Percentiles rank a stretch among this genome's conserved stretches.
phyloP scores from a whole-genome alignment of 2,113 vertebrate species.

The Tetrao urogallus region DNA sequence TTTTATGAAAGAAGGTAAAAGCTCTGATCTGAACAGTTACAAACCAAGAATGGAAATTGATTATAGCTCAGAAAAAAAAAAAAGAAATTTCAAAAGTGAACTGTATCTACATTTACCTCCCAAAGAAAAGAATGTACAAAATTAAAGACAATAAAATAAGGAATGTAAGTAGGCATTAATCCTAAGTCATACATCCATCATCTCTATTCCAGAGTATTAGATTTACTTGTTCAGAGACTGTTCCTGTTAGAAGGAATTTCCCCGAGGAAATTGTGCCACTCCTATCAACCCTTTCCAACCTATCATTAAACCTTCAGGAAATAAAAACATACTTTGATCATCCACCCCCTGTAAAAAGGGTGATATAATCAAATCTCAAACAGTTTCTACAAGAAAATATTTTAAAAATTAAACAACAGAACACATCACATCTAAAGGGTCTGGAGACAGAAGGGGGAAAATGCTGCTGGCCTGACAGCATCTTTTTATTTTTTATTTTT shows the following conservation, averaged over 20 bases:
- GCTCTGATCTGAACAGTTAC: neutral
- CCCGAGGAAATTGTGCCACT: neutral
- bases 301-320: neutral
- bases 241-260: neutral
- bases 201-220: neutral
- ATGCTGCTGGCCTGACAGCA: neutral
- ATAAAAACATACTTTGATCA: neutral
- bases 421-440: neutral
- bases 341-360: neutral
- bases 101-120: neutral
- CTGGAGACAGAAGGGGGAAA: neutral
- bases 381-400: neutral
- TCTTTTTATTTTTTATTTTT: neutral
- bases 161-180: neutral
- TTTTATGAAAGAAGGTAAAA: neutral
- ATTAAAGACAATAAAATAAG: neutral
- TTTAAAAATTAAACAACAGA: neutral
- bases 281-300: neutral
- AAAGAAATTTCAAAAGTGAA: neutral
- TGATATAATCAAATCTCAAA: neutral
- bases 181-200: neutral
- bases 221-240: neutral
- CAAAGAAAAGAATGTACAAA: neutral
- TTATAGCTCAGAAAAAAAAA: neutral
- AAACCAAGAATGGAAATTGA: neutral